Evolutionary conservation across 2,888 invertebrate genomes (phyloP).

Genomic region (Scelioninae gen. 1): DNA sequence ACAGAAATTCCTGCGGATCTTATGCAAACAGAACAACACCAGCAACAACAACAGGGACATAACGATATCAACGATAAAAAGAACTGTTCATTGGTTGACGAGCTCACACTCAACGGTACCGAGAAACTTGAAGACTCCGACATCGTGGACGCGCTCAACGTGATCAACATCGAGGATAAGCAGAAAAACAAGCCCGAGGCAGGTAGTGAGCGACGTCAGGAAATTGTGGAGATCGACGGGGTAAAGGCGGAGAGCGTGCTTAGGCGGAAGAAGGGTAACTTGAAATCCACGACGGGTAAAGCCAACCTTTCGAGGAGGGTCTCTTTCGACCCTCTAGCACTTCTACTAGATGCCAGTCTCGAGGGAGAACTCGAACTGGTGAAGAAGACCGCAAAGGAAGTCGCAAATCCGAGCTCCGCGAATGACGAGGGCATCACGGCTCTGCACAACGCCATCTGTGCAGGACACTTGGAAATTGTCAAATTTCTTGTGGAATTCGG

Average conservation of each 20-base stretch:
- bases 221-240: conserved; percentile 71
- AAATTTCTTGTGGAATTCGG: conserved; percentile 98
- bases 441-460: conserved; percentile 99
- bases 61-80: conserved; percentile 73
- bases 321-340: conserved; percentile 98
- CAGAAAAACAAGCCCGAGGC: conserved; percentile 73
- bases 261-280: conserved; percentile 91
- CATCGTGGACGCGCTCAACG: conserved; percentile 83
- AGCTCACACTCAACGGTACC: conserved; percentile 69
- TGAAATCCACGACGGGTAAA: conserved; percentile 89
- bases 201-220: conserved; percentile 72
- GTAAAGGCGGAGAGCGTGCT: conserved; percentile 86
- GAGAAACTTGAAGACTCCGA: conserved; percentile 82
- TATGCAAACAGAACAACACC: conserved; percentile 83
- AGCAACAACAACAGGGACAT: conserved; percentile 71
- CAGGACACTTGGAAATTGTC: conserved; percentile 99
- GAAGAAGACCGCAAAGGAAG: conserved; percentile 96
- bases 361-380: conserved; percentile 99
- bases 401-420: conserved; percentile 97
- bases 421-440: conserved; percentile 99
- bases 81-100: conserved; percentile 65
- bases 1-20: conserved; percentile 88
- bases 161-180: conserved; percentile 83
- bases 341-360: conserved; percentile 97
- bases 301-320: conserved; percentile 92